Conservation (phyloP, 2,113 vertebrate species). For the Actenoides lindsayi region DNA sequence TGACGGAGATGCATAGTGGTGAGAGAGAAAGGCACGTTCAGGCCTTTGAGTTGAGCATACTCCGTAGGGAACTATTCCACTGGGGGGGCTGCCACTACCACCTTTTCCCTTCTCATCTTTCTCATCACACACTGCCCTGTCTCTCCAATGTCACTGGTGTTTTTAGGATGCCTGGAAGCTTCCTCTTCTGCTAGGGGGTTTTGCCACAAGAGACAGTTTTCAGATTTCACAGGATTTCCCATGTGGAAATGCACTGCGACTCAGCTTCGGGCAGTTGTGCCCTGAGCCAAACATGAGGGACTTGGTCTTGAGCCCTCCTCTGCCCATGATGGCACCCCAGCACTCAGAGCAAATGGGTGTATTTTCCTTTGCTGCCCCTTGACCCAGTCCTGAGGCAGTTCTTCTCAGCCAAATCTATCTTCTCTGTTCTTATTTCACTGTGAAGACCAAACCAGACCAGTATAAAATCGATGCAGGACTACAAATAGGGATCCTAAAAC, state of each 20-base stretch:
- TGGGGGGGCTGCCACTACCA: not conserved
- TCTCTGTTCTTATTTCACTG: not conserved
- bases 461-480: not conserved
- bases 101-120: not conserved
- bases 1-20: not conserved
- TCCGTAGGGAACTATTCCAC: not conserved
- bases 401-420: not conserved
- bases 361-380: not conserved
- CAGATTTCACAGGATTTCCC: not conserved
- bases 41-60: not conserved
- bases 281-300: rapidly evolving
- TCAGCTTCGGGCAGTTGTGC: not conserved
- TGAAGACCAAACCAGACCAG: not conserved
- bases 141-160: not conserved
- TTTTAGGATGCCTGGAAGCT: not conserved
- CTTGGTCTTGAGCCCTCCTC: not conserved
- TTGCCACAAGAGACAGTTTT: not conserved
- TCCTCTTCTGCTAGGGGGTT: rapidly evolving
- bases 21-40: not conserved
- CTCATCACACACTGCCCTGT: not conserved
- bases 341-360: rapidly evolving
- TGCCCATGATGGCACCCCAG: not conserved
- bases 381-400: not conserved
- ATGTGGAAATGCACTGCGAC: not conserved
- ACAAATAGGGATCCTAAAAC: not conserved